Evolutionary conservation across 2,888 invertebrate species (phyloP).

Genomic region (Trisateles emortualis): DNA sequence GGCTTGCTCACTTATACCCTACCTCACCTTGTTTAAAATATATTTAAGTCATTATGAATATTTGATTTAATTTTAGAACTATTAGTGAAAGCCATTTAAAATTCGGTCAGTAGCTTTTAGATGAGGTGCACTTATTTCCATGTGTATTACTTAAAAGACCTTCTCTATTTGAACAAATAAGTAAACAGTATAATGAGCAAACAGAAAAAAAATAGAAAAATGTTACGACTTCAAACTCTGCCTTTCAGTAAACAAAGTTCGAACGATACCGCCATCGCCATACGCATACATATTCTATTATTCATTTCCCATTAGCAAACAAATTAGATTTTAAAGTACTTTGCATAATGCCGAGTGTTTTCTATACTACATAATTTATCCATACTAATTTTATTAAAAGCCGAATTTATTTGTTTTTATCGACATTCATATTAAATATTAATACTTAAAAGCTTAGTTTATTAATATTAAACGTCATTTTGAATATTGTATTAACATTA

Average conservation of each 20-base stretch:
- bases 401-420: slow-evolving; percentile 4
- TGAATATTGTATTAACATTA: background rate
- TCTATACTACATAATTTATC: background rate
- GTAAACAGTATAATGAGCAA: slow-evolving; percentile 33
- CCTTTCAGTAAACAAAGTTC: slow-evolving; percentile 19
- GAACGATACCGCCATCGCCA: background rate
- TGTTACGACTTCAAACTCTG: slow-evolving; percentile 39
- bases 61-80: background rate
- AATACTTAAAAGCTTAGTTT: background rate
- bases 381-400: slow-evolving; percentile 6
- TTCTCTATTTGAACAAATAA: slow-evolving; percentile 38
- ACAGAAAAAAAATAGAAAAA: slow-evolving; percentile 38
- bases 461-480: background rate
- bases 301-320: slow-evolving; percentile 13
- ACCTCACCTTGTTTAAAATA: background rate
- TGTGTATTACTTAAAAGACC: slow-evolving; percentile 40
- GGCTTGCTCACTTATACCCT: too few species aligned
- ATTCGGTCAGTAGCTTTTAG: slow-evolving; percentile 37
- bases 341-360: slow-evolving; percentile 4
- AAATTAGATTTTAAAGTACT: slow-evolving; percentile 13
- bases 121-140: slow-evolving; percentile 29
- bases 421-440: background rate
- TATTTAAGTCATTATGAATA: background rate
- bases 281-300: slow-evolving; percentile 9
- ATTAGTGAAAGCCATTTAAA: slow-evolving; percentile 35